Evolutionary conservation across 2,113 vertebrate species (phyloP).

Genomic region (Istiophorus platypterus): DNA sequence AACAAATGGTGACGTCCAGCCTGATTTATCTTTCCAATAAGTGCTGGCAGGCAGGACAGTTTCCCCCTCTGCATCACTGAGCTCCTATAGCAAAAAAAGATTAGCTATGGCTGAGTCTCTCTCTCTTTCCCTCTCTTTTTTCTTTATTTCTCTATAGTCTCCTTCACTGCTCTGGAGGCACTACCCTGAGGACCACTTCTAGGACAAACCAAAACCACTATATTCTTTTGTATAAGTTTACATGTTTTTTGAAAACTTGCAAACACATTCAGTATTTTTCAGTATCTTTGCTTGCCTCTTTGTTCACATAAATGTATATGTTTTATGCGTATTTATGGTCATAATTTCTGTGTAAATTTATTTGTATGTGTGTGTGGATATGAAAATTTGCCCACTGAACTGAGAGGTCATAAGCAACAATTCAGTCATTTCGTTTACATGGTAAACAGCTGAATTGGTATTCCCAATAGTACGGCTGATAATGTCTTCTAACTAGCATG

Average conservation of each 20-base stretch:
- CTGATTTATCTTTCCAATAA: conserved; percentile 40
- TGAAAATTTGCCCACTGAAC: background rate
- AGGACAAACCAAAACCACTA: background rate
- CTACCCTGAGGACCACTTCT: conserved; percentile 8
- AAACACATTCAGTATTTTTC: background rate
- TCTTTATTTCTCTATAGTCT: conserved; percentile 30
- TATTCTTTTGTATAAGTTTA: background rate
- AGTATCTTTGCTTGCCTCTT: conserved; percentile 8
- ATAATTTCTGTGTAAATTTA: background rate
- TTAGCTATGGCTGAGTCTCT: conserved; percentile 22
- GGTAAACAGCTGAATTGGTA: background rate
- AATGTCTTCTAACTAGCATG: background rate
- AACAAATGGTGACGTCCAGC: conserved; percentile 47
- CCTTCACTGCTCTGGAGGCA: background rate
- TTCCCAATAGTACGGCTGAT: background rate
- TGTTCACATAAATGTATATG: background rate
- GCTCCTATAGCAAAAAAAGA: conserved; percentile 26
- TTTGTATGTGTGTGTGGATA: background rate
- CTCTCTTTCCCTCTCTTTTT: conserved; percentile 30
- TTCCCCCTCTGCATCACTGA: conserved; percentile 11
- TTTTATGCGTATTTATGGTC: background rate
- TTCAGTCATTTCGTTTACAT: conserved; percentile 9
- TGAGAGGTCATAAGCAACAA: background rate
- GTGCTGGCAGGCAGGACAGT: conserved; percentile 16
- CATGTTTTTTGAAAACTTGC: background rate